phyloP scores from a whole-genome alignment of 1,140 invertebrate genomes.

The Bombus waltoni region DNA sequence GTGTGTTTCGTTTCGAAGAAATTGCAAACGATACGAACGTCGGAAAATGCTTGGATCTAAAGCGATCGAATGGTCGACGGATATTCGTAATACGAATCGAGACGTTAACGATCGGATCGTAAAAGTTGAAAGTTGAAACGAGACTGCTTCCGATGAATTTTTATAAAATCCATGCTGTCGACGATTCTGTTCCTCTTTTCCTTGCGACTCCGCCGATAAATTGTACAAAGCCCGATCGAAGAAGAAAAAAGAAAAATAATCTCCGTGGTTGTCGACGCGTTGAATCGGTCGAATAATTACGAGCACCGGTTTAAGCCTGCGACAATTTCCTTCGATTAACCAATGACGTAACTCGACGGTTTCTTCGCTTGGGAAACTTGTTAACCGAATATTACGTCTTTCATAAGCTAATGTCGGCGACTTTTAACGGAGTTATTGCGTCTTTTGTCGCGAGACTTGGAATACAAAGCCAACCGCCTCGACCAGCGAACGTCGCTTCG shows the following conservation, averaged over 20 bases:
- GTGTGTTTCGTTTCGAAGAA: no score
- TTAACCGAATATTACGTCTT: neutral
- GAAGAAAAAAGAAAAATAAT: neutral
- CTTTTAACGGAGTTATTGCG: neutral
- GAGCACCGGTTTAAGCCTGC: neutral
- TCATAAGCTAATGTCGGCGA: neutral
- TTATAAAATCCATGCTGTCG: neutral
- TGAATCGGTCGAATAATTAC: conserved; percentile 3
- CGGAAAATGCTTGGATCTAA: no score
- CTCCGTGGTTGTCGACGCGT: neutral
- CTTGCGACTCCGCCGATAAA: neutral
- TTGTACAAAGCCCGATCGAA: accelerated
- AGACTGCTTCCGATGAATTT: neutral
- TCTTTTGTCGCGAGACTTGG: neutral
- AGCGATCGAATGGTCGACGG: no score
- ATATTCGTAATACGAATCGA: no score
- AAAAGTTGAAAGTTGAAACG: no score
- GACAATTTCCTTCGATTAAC: conserved; percentile 11
- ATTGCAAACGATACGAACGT: no score
- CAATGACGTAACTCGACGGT: neutral
- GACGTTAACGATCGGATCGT: no score
- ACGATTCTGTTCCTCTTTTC: neutral
- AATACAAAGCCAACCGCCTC: neutral
- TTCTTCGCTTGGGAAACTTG: conserved; percentile 5
- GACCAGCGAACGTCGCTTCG: neutral